These are phyloP conservation scores for Eupsilia transversa DNA, from an alignment of 2,888 invertebrate species.

Conservation along the genomic window DNA sequence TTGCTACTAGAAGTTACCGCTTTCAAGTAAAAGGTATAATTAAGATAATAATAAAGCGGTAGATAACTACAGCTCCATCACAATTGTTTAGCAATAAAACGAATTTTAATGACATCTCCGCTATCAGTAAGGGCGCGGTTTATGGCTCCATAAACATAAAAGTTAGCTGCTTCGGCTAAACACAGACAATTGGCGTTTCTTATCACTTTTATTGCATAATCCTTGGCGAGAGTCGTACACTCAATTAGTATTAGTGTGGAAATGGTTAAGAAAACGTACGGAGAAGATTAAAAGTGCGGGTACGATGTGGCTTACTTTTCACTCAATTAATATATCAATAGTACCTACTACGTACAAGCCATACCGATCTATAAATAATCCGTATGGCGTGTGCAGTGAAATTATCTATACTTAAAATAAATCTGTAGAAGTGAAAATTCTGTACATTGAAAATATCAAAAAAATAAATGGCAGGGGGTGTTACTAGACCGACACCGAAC, in stretches of 20 bases:
- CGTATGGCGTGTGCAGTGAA: too few relatives aligned
- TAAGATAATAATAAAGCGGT: constrained; percentile 6
- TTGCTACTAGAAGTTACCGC: neutral
- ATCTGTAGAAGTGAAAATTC: too few relatives aligned
- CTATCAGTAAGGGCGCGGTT: constrained; percentile 58
- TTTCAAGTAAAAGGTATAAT: constrained; percentile 1
- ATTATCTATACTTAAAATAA: too few relatives aligned
- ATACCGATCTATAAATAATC: too few relatives aligned
- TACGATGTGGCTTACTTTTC: too few relatives aligned
- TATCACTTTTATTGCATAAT: constrained; percentile 74
- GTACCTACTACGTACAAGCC: too few relatives aligned
- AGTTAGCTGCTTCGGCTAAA: constrained; percentile 61
- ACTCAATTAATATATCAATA: too few relatives aligned
- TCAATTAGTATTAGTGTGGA: constrained; percentile 62
- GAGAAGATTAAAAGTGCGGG: neutral
- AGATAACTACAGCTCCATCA: constrained; percentile 27
- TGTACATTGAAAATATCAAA: too few relatives aligned
- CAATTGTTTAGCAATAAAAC: constrained; percentile 57
- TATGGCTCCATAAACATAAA: constrained; percentile 63
- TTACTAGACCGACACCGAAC: too few relatives aligned
- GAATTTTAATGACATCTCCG: constrained; percentile 58
- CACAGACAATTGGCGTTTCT: constrained; percentile 69
- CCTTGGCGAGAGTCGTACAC: constrained; percentile 63
- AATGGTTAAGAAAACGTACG: constrained; percentile 38
- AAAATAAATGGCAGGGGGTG: too few relatives aligned